Evolutionary conservation across 2,888 invertebrate species (phyloP).

Genomic region (Ochropleura plecta): DNA sequence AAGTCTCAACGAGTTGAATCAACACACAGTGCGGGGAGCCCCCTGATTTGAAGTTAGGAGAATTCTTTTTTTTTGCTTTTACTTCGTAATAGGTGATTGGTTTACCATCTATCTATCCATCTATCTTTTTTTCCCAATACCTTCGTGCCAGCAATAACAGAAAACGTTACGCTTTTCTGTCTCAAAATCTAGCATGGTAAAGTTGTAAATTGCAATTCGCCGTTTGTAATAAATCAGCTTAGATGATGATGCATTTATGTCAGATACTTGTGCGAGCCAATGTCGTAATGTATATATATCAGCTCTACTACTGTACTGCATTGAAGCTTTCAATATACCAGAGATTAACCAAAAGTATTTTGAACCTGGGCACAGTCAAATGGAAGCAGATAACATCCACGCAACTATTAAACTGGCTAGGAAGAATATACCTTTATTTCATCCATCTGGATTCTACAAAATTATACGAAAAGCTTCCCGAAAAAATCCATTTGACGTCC

Average conservation of each 20-base stretch:
- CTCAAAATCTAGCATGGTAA: slow-evolving; percentile 49
- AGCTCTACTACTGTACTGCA: slow-evolving; percentile 47
- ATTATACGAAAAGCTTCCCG: slow-evolving; percentile 41
- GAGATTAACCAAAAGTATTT: slow-evolving; percentile 55
- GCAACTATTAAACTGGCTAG: slow-evolving; percentile 47
- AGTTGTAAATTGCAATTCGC: slow-evolving; percentile 37
- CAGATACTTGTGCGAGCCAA: slow-evolving; percentile 17
- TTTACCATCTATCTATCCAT: too few species aligned
- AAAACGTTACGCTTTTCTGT: slow-evolving; percentile 26
- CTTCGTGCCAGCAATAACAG: slow-evolving; percentile 45
- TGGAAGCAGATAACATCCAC: slow-evolving; percentile 53
- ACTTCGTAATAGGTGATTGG: too few species aligned
- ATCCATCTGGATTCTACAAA: slow-evolving; percentile 36
- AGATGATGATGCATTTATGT: slow-evolving; percentile 41
- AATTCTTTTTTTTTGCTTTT: too few species aligned
- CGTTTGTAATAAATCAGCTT: slow-evolving; percentile 41
- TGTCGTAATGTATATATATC: slow-evolving; percentile 47
- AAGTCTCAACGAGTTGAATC: too few species aligned
- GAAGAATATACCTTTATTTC: slow-evolving; percentile 50
- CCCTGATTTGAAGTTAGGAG: too few species aligned
- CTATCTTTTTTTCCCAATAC: slow-evolving; percentile 47
- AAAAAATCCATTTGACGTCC: slow-evolving; percentile 40
- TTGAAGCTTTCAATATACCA: slow-evolving; percentile 44
- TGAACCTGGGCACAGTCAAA: slow-evolving; percentile 48
- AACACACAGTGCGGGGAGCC: too few species aligned